phyloP scores from a whole-genome alignment of 2,888 invertebrate genomes.

The Steinernema hermaphroditum region DNA sequence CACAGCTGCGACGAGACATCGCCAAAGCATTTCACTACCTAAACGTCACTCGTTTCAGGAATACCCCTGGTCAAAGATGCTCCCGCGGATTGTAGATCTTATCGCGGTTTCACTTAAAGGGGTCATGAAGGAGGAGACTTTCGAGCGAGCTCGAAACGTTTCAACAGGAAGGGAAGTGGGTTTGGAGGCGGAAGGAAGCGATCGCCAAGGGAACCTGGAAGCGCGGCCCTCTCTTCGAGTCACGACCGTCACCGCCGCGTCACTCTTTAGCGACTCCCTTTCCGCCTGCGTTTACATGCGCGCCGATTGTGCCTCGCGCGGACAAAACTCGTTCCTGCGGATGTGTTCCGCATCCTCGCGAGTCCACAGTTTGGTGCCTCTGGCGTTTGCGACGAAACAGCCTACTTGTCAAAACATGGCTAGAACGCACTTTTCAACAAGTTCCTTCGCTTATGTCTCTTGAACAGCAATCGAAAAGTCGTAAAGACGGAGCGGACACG shows the following conservation, averaged over 20 bases:
- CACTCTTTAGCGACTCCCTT: constrained; percentile 1
- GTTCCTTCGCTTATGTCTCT: too few species aligned
- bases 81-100: constrained; percentile 12
- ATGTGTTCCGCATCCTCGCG: constrained; percentile 16
- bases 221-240: not conserved
- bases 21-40: constrained; percentile 29
- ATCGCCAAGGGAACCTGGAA: not conserved
- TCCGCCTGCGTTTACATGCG: constrained; percentile 11
- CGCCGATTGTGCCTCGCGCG: constrained; percentile 28
- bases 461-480: too few species aligned
- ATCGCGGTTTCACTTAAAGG: constrained; percentile 27
- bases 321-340: constrained; percentile 23
- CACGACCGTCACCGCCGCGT: not conserved
- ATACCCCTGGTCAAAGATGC: not conserved
- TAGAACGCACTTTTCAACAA: too few species aligned
- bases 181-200: not conserved
- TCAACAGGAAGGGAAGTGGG: not conserved
- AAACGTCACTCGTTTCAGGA: constrained; percentile 4
- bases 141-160: not conserved
- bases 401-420: too few species aligned
- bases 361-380: constrained; percentile 5
- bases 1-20: constrained; percentile 20
- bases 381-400: not conserved
- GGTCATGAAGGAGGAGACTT: constrained; percentile 14
- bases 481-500: too few species aligned